Base-by-base conservation (phyloP, 2,888 invertebrate genomes). In the Drosophila neutralis region DNA sequence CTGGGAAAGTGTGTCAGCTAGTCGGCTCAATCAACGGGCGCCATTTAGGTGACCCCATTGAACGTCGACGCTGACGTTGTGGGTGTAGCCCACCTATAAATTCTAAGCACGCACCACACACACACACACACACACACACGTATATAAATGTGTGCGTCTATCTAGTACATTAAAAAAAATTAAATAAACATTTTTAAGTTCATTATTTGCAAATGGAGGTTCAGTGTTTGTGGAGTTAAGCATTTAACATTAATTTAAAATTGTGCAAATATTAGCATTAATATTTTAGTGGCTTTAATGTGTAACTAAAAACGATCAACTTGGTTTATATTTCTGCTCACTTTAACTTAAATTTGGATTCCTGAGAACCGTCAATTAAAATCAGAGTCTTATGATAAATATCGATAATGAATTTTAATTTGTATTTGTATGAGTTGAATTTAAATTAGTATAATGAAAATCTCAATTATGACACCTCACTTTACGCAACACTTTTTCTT, bases 1-100 rank as follows among this genome's bases (percentile, higher is more conserved):
- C 18, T 45, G 10, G 2, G 42, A 48, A 71, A 75, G 71, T 76
- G 73, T 76, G 76, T 68, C 73, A 73, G 67, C 24, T 42, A 54
- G 74, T 68, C 76, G 54, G 53, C 33, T 10, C 31, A 58, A 51
- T 42, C 49, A 42, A 52, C 45, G 45, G 21, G 45, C 45, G 13
- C 45, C 45, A 45, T 45, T 61, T 59, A 29, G 64, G 57, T 65
- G 75, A 65, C 70, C 70, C 53, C 74, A 31, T 75, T 75, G 27
- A 64, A 56, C 29, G 69, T n/a, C 59, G 59, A 10, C 48, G 38
- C 56, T 51, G 56, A 24, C 29, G 63, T 51, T 69, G 71, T 53
- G 70, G 71, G 65, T 45, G 59, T 49, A 49, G 42, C 38, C 27
- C 57, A 38, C 33, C 71, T 75, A 53, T 57, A 15, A 51, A 76